Evolutionary conservation across 2,797 vertebrate genomes (phyloP), one percentile per base, ranked within the genome.

Genomic region (Microcaecilia unicolor): DNA sequence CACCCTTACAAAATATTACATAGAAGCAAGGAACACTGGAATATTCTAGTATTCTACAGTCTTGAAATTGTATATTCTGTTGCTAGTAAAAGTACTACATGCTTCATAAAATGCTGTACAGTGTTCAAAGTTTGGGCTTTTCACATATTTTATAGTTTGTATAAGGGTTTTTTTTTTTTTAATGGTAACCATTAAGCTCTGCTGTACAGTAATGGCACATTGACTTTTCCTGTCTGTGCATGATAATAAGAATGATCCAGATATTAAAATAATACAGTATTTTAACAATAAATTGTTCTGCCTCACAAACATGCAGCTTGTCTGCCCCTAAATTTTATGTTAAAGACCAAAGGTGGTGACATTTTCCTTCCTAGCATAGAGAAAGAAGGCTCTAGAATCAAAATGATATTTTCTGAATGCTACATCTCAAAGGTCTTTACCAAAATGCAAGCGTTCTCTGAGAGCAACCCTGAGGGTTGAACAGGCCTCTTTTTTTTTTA

Each of bases 21-120:
- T 22, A 52, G 45, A 61, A 67, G 44, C 54, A 12, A 51, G 59
- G 70, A 65, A 61, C 49, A 62, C 51, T 28, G 50, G 48, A 44
- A 38, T 49, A 38, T 49, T 58, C 66, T 61, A 44, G 51, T 45
- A 37, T 48, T 61, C 63, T 64, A 48, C 53, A 28, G 51, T 64
- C 54, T 58, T 48, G 47, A 44, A 60, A 48, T 25, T 39, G 47
- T 44, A 41, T 19, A 42, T 55, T 46, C 55, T 64, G 55, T 48
- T 61, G 43, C 54, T 52, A 46, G 57, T 54, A 48, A 44, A 61
- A 64, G 39, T 53, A 58, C 34, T 28, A 24, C 45, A 50, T 61
- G 48, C 51, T 50, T 57, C 39, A 16, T 44, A 37, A 59, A 65
- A 56, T 45, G 39, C 34, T 60, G 17, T 50, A 41, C 39, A 44